Conservation (phyloP, 2,113 vertebrate species). For the Zeus faber region DNA sequence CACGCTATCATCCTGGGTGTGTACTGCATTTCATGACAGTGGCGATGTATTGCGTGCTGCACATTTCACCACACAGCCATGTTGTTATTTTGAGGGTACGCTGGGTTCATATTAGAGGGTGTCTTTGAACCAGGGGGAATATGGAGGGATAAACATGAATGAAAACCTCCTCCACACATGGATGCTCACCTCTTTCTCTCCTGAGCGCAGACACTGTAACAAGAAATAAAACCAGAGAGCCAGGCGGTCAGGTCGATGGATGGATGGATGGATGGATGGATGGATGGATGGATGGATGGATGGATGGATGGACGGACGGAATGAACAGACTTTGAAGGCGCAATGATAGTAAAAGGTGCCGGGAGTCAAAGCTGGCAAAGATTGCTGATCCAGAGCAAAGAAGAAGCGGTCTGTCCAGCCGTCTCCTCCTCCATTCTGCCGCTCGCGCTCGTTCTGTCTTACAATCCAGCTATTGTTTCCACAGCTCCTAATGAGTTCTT, state of each 20-base stretch:
- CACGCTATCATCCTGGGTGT: too few relatives aligned
- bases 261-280: too few relatives aligned
- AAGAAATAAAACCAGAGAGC: slow-evolving; percentile 31
- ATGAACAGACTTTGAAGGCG: slow-evolving; percentile 17
- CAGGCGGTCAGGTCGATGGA: slow-evolving; percentile 38
- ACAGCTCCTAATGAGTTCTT: slow-evolving; percentile 64
- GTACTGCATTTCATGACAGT: too few relatives aligned
- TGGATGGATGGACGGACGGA: too few relatives aligned
- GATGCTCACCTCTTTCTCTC: slow-evolving; percentile 26
- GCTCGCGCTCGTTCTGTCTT: slow-evolving; percentile 32
- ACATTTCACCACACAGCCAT: slow-evolving; percentile 15
- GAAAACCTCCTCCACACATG: slow-evolving; percentile 48
- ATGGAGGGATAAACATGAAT: slow-evolving; percentile 35
- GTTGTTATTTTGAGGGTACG: slow-evolving; percentile 6
- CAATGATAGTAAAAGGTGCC: slow-evolving; percentile 40
- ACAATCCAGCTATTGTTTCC: slow-evolving; percentile 55
- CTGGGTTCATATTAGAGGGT: slow-evolving; percentile 33
- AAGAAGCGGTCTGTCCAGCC: too few relatives aligned
- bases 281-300: too few relatives aligned
- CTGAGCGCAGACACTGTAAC: slow-evolving; percentile 45
- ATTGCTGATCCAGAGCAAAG: slow-evolving; percentile 46
- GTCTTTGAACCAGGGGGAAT: slow-evolving; percentile 29
- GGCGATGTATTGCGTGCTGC: neutral
- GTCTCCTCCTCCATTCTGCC: slow-evolving; percentile 29
- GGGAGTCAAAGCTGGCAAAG: slow-evolving; percentile 50